Conservation (phyloP, 1,140 invertebrate genomes). For the Varroa destructor region DNA sequence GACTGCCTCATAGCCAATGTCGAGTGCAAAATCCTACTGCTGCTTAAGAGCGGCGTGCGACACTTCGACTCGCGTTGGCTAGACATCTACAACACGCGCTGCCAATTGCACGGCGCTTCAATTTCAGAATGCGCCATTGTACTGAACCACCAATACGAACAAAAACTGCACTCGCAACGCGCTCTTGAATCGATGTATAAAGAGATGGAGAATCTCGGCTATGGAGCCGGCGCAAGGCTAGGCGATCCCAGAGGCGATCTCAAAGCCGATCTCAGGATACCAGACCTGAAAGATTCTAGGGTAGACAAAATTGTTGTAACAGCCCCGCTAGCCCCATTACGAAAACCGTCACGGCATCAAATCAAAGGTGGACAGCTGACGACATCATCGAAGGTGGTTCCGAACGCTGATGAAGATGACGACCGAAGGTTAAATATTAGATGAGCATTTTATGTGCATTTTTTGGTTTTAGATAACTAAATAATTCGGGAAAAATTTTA, state of each 20-base stretch:
- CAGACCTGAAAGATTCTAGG: background rate
- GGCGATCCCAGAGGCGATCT: background rate
- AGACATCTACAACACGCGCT: constrained; percentile 22
- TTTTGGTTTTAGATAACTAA: too few species aligned
- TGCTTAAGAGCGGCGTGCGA: constrained; percentile 8
- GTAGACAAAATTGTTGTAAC: background rate
- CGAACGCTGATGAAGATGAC: background rate
- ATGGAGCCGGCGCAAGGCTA: background rate
- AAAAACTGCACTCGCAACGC: constrained; percentile 17
- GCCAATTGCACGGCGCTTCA: constrained; percentile 10
- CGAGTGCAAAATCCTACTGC: constrained; percentile 58
- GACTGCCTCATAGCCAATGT: constrained; percentile 75
- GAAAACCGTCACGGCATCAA: background rate
- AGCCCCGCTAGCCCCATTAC: background rate
- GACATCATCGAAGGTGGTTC: background rate
- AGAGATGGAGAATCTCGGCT: constrained; percentile 24
- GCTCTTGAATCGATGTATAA: constrained; percentile 18
- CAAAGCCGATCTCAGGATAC: background rate
- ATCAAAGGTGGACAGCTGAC: background rate
- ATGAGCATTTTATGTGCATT: too few species aligned
- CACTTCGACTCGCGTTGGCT: constrained; percentile 11
- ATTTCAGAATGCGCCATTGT: constrained; percentile 23
- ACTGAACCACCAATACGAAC: constrained; percentile 17
- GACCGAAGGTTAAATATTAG: background rate
- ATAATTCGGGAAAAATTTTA: too few species aligned